Evolutionary conservation across 2,888 invertebrate species (phyloP), one percentile per base, ranked within the genome.

Genomic region (Sinodicranocentrus sp.): DNA sequence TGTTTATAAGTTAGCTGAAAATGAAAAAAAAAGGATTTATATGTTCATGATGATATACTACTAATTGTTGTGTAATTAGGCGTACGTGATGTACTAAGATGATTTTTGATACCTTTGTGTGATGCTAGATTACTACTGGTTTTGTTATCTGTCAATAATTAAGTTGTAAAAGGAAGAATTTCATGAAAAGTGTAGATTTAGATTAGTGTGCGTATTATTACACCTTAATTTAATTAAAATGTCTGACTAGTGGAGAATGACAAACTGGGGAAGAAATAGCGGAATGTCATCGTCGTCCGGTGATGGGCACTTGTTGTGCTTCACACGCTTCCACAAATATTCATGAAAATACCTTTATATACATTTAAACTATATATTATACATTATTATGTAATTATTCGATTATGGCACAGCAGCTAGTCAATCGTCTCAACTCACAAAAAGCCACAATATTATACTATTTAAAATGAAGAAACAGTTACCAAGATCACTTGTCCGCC

Each of bases 361-460:
- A n/a, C n/a, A 48, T 8, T 48, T 48, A 23, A 15, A 28, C 39
- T 48, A 26, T 33, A 39, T 33, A 33, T 63, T 63, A 76, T 57
- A 48, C 48, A 65, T 15, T 39, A 48, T 19, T 72, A 59, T 59
- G 65, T 68, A 43, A n/a, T 23, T 19, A 54, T 57, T 2, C 48
- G 57, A 78, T 52, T 21, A 71, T 65, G 65, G 54, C 79, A 72
- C 79, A 79, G 71, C 79, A 79, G 79, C 79, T 79, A 79, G 79
- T 79, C 79, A 79, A 79, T 79, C 65, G 79, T 79, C 68, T 79
- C 79, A 72, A 79, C 65, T 79, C 78, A 70, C 79, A 70, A 61
- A 21, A 59, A 71, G 1, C 39, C 39, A 48, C 23, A 44, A 17
- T 33, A 48, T 33, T 25, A 48, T 75, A 59, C 59, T 59, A 48